A percentile compares a stretch with the other conserved stretches of the same genome.
phyloP scores from a whole-genome alignment of 2,113 vertebrate genomes.

The Paracanthobrama guichenoti region DNA sequence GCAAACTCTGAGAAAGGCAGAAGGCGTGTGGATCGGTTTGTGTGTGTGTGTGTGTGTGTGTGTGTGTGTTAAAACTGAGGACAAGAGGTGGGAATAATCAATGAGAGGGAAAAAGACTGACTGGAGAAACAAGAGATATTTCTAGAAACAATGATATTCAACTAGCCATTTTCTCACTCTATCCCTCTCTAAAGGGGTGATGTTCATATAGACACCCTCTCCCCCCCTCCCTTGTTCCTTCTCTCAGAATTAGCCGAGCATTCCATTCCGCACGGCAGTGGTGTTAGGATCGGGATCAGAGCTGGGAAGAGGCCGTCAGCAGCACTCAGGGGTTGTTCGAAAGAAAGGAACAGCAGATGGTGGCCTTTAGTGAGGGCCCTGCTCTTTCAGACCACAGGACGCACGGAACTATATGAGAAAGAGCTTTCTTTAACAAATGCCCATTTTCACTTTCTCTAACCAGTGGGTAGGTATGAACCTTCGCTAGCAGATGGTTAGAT shows the following conservation, averaged over 20 bases:
- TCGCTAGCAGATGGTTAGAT: conserved; percentile 97
- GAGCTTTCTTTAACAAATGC: conserved; percentile 75
- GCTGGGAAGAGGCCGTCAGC: conserved; percentile 79
- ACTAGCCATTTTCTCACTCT: conserved; percentile 9
- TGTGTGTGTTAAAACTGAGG: conserved; percentile 1
- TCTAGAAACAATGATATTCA: conserved; percentile 18
- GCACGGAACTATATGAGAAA: conserved; percentile 82
- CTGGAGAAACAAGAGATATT: conserved; percentile 13
- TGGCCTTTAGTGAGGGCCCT: conserved; percentile 85
- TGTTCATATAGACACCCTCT: conserved; percentile 90
- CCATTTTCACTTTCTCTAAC: conserved; percentile 77
- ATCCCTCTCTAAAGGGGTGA: conserved; percentile 55
- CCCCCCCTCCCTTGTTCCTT: conserved; percentile 66
- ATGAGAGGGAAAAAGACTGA: conserved; percentile 10
- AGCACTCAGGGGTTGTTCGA: conserved; percentile 83
- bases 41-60: neutral
- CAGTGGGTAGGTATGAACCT: conserved; percentile 92
- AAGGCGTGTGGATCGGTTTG: conserved; percentile 11
- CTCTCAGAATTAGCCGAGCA: conserved; percentile 83
- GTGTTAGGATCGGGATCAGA: conserved; percentile 90
- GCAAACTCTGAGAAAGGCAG: conserved; percentile 46
- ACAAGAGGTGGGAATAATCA: conserved; percentile 6
- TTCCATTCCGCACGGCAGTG: conserved; percentile 77
- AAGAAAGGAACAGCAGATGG: conserved; percentile 99
- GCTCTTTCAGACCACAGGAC: conserved; percentile 85